Percentiles rank a stretch among this genome's conserved stretches.
phyloP scores from a whole-genome alignment of 1,140 invertebrate genomes.

The Eumaeus atala region DNA sequence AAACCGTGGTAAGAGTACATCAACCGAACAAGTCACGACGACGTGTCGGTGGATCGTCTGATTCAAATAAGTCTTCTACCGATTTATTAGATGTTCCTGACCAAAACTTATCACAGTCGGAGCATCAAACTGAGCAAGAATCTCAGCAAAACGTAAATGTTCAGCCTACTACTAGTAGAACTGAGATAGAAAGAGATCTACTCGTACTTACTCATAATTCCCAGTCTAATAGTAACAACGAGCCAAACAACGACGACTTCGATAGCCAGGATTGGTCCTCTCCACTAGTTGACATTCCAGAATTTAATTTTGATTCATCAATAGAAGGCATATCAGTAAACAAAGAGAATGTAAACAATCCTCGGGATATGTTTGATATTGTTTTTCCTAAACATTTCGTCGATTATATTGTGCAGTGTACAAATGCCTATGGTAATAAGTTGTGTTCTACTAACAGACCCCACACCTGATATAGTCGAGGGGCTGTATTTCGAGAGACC shows the following conservation, averaged over 20 bases:
- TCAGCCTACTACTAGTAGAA: conserved; percentile 12
- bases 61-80: conserved; percentile 13
- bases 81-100: conserved; percentile 13
- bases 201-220: conserved; percentile 13
- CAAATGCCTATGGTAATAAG: conserved; percentile 15
- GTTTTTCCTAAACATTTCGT: too few relatives aligned
- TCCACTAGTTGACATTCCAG: conserved; percentile 12
- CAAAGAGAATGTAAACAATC: too few relatives aligned
- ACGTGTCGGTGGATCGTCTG: conserved; percentile 11
- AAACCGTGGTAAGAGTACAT: conserved; percentile 19
- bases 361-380: conserved; percentile 13
- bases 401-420: background rate
- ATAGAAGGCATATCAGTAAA: conserved; percentile 18
- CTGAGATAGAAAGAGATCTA: conserved; percentile 14
- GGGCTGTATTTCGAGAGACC: conserved; percentile 13
- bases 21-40: conserved; percentile 18
- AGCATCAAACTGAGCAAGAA: too few relatives aligned
- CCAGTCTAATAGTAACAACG: background rate
- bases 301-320: conserved; percentile 17
- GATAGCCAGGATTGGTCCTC: conserved; percentile 13
- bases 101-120: too few relatives aligned
- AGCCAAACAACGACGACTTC: conserved; percentile 11
- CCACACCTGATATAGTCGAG: conserved; percentile 20
- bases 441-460: conserved; percentile 19
- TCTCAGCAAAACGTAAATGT: conserved; percentile 3